Evolutionary conservation across 2,113 vertebrate species (phyloP), one percentile per base, ranked within the genome.

Genomic region (Albula glossodonta): DNA sequence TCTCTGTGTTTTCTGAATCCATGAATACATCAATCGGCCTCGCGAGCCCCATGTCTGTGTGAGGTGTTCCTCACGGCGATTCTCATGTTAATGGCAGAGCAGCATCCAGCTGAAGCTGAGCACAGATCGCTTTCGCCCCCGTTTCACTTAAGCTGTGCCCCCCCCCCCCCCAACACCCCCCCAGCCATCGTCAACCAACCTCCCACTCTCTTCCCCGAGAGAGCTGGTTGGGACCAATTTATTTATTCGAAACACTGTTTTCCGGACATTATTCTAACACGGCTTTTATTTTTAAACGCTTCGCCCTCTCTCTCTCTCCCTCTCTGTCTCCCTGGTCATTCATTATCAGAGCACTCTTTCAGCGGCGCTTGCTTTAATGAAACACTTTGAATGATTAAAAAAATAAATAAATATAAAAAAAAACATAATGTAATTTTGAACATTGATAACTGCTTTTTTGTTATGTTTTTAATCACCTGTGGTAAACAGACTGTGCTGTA

Each of bases 321-420:
- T 17, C 9, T 17, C 4, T 10, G 15, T 81, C 57, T 80, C 13
- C 51, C 70, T 88, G 13, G 86, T 83, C 86, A 91, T 94, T 93
- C 90, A 92, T 89, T 91, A 22, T 25, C 48, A 31, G 49, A 66
- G 80, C 15, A 49, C 53, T 17, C 48, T 31, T 83, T 87, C 82
- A 87, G 83, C 83, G 86, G 86, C 70, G 31, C 5, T 78, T 8
- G 82, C 74, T 78, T 22, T 66, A 83, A 87, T 87, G 77, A 83
- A 11, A 66, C 53, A 41, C 52, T 80, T 80, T 87, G 74, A 87
- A 83, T 83, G 52, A 57, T 51, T 74, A 15, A n/a, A 63, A 85
- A 60, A 66, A 25, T 19, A 41, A 41, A 41, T 41, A 41, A 41
- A 41, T 41, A 41, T 41, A 41, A 41, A 41, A 41, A 80, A 74